phyloP scores from a whole-genome alignment of 2,113 vertebrate species.

The Penelope pileata region DNA sequence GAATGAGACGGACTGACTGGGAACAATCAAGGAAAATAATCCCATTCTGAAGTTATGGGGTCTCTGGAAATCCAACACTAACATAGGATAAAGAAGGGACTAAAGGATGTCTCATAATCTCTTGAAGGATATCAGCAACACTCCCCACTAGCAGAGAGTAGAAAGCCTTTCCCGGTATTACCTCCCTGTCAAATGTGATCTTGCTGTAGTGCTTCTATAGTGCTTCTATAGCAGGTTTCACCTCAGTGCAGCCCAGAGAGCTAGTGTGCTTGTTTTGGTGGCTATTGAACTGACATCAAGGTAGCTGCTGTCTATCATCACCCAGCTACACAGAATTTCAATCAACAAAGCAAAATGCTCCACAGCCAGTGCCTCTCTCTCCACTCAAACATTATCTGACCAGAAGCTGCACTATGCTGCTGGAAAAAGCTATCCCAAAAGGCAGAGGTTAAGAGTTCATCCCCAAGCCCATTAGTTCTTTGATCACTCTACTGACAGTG shows the following conservation, averaged over 20 bases:
- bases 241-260: neutral
- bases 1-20: constrained; percentile 38
- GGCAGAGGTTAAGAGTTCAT: neutral
- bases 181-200: neutral
- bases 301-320: neutral
- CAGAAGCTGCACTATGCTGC: neutral
- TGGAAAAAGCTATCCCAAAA: neutral
- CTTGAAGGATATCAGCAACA: neutral
- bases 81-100: neutral
- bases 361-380: neutral
- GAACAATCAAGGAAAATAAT: constrained; percentile 22
- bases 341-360: neutral
- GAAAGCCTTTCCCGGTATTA: neutral
- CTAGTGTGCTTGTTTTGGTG: neutral
- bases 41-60: neutral
- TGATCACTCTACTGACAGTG: neutral
- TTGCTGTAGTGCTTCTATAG: neutral
- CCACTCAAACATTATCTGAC: neutral
- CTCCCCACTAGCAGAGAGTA: neutral
- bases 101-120: neutral
- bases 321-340: accelerated
- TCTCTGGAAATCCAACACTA: neutral
- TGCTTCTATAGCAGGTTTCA: neutral
- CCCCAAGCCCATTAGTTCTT: neutral
- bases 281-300: neutral